These are phyloP conservation scores for Tetramorium bicarinatum DNA, from an alignment of 2,888 invertebrate species.

Conservation along the genomic window DNA sequence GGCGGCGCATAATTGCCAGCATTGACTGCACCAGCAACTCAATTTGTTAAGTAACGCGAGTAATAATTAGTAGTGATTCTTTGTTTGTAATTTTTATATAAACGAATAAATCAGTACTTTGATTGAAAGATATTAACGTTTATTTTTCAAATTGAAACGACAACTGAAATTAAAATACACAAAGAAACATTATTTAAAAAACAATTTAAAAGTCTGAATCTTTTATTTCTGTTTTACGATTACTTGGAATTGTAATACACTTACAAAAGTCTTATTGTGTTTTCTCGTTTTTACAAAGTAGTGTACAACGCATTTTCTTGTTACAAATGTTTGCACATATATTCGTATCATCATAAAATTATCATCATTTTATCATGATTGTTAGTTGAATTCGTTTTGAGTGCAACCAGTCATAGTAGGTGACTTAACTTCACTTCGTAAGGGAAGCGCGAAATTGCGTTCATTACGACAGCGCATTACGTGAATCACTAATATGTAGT, in stretches of 20 bases:
- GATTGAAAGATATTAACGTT: not conserved
- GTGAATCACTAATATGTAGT: constrained; percentile 7
- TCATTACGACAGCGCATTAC: constrained; percentile 41
- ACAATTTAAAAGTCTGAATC: not conserved
- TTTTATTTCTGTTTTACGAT: not conserved
- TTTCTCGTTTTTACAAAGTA: not conserved
- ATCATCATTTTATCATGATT: not conserved
- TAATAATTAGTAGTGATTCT: not conserved
- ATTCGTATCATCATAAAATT: not conserved
- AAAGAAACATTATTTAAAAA: not conserved
- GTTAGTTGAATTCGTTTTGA: constrained; percentile 15
- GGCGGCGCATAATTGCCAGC: not conserved
- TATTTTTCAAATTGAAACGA: not conserved
- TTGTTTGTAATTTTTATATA: not conserved
- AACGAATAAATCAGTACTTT: not conserved
- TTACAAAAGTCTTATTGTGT: not conserved
- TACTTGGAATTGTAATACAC: not conserved
- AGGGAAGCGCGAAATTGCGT: constrained; percentile 34
- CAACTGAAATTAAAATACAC: not conserved
- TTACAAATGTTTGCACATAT: not conserved
- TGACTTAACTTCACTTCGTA: not conserved
- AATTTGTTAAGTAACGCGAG: not conserved
- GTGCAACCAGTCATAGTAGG: not conserved
- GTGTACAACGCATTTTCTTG: constrained; percentile 1
- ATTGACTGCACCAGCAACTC: not conserved